These are phyloP conservation scores for Dendrocincla fuliginosa DNA, from an alignment of 2,797 vertebrate species.

Conservation along the genomic window DNA sequence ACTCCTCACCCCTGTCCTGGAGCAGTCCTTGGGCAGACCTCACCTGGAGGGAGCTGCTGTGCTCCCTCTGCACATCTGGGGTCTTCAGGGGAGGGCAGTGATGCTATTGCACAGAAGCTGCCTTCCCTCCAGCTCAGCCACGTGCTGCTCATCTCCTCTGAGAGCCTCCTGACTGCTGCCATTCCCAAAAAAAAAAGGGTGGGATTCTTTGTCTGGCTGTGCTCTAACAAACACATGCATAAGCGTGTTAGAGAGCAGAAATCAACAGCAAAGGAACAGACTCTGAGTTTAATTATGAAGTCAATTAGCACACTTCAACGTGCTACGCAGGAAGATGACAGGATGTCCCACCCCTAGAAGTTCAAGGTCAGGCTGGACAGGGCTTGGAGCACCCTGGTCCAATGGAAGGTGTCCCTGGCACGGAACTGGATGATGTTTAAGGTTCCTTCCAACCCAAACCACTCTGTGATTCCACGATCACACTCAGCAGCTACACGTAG, in stretches of 20 bases:
- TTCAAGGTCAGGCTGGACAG: background rate
- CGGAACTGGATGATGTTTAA: fast-evolving
- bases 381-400: fast-evolving
- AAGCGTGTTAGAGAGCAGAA: background rate
- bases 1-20: background rate
- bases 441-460: background rate
- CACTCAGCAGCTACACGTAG: conserved; percentile 32
- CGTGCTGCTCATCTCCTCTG: background rate
- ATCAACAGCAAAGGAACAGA: background rate
- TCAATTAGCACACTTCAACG: background rate
- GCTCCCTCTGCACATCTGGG: background rate
- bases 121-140: background rate
- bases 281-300: background rate
- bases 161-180: background rate
- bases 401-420: background rate
- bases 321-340: background rate
- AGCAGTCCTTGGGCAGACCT: background rate
- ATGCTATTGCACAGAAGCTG: background rate
- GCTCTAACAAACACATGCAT: background rate
- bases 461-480: fast-evolving
- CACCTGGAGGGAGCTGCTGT: background rate
- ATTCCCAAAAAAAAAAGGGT: background rate
- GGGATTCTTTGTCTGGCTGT: background rate
- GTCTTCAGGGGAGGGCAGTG: background rate
- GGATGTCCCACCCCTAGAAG: background rate